Percentiles rank a stretch among this genome's conserved stretches.
Conservation (phyloP, 2,113 vertebrate genomes). For the Amblyopsis rosae region DNA sequence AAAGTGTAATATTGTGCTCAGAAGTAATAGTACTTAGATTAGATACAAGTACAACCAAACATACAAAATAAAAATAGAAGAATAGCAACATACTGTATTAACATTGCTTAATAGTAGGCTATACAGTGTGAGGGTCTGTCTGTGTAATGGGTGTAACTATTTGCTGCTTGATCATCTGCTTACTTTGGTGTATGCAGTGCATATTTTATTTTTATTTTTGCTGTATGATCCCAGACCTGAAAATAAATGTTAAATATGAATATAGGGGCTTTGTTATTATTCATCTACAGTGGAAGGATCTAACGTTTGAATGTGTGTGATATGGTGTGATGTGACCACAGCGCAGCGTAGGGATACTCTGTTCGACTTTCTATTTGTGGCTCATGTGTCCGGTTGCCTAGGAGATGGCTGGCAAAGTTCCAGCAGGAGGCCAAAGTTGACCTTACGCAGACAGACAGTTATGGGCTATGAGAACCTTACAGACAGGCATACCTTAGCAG, state of each 20-base stretch:
- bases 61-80: too few relatives aligned
- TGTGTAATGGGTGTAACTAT: too few relatives aligned
- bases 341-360: slow-evolving; percentile 49
- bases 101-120: too few relatives aligned
- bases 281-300: slow-evolving; percentile 48
- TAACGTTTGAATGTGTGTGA: slow-evolving; percentile 35
- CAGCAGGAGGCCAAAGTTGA: slow-evolving; percentile 63
- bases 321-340: slow-evolving; percentile 41
- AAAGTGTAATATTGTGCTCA: too few relatives aligned
- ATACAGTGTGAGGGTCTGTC: too few relatives aligned
- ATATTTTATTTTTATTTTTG: too few relatives aligned
- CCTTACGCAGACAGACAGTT: slow-evolving; percentile 42
- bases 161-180: too few relatives aligned
- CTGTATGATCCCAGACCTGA: too few relatives aligned
- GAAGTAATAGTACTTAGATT: too few relatives aligned
- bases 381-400: slow-evolving; percentile 69
- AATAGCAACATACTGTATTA: too few relatives aligned
- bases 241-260: neutral
- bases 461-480: neutral
- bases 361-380: slow-evolving; percentile 68
- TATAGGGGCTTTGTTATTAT: neutral
- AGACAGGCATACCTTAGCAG: slow-evolving; percentile 4
- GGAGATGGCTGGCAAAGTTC: slow-evolving; percentile 69
- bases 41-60: too few relatives aligned
- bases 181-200: too few relatives aligned